Conservation (phyloP, 2,797 vertebrate genomes). For the Macrochelys suwanniensis region DNA sequence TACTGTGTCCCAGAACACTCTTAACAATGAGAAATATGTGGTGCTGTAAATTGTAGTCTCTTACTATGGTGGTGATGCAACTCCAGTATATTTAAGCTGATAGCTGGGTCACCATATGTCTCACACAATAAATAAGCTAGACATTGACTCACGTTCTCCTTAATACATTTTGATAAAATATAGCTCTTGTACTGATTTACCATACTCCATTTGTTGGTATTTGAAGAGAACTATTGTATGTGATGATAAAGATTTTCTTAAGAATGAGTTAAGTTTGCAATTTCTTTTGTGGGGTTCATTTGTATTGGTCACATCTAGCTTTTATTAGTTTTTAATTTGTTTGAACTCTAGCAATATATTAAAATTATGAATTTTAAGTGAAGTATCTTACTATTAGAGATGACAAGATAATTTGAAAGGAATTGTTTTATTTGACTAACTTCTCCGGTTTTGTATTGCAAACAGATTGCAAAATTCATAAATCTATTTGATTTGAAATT, state of each 20-base stretch:
- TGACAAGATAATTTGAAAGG: not conserved
- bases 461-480: not conserved
- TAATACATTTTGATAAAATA: conserved; percentile 9
- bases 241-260: not conserved
- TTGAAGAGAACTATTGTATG: not conserved
- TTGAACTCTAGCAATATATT: not conserved
- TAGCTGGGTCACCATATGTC: not conserved
- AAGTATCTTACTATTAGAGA: not conserved
- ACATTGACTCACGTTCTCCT: not conserved
- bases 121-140: conserved; percentile 6
- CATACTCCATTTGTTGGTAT: not conserved
- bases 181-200: not conserved
- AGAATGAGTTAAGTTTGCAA: not conserved
- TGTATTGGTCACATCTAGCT: not conserved
- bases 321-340: not conserved
- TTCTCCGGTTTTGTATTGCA: not conserved
- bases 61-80: not conserved
- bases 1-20: not conserved
- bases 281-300: not conserved
- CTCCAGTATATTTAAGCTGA: not conserved
- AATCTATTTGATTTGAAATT: not conserved
- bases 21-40: not conserved
- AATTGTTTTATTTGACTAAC: not conserved
- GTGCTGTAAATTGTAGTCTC: not conserved
- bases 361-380: not conserved